Evolutionary conservation across 2,113 vertebrate species (phyloP), one percentile per base, ranked within the genome.

Genomic region (Ceyx margarethae): DNA sequence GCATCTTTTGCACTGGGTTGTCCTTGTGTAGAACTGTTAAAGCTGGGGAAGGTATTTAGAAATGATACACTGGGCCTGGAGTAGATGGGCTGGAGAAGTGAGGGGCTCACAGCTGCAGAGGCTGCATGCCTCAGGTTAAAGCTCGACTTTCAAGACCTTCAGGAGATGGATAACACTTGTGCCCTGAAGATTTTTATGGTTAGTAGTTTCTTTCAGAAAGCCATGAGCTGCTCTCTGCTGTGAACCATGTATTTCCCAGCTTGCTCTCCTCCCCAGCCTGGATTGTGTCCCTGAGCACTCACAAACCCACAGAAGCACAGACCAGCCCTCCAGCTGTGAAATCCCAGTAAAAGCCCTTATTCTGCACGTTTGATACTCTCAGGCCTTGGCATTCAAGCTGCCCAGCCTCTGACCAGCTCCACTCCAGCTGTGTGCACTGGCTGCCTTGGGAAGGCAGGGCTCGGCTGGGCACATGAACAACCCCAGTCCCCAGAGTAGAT

Each of bases 281-380:
- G 29, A 5, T 13, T 1, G 4, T 8, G 35, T 81, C 81, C 50
- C 71, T 11, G 6, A 79, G 43, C 51, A 58, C 29, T 43, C 51
- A 29, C 18, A 67, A 82, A 76, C 3, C 8, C 2, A 2, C 2
- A 3, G 61, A 69, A 31, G 45, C 42, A 43, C 0, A 0, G 25
- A 42, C 35, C 10, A n/a, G 45, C 1, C 2, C 58, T 54, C 23
- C 60, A 89, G 65, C 56, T 58, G 9, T 15, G 75, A 77, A 88
- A 81, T 86, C 29, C 35, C 35, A 53, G 23, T 40, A 60, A 88
- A 75, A 83, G 9, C 33, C 37, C 65, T 91, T 77, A 43, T 60
- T 72, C 45, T 86, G 61, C 23, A 16, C 11, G n/a, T 40, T 65
- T 71, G 61, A 19, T 64, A 61, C 77, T 94, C 62, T 54, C 76